Percentiles rank a stretch among this genome's conserved stretches.
Evolutionary conservation across 2,113 vertebrate genomes (phyloP).

Genomic region (Aptenodytes forsteri): DNA sequence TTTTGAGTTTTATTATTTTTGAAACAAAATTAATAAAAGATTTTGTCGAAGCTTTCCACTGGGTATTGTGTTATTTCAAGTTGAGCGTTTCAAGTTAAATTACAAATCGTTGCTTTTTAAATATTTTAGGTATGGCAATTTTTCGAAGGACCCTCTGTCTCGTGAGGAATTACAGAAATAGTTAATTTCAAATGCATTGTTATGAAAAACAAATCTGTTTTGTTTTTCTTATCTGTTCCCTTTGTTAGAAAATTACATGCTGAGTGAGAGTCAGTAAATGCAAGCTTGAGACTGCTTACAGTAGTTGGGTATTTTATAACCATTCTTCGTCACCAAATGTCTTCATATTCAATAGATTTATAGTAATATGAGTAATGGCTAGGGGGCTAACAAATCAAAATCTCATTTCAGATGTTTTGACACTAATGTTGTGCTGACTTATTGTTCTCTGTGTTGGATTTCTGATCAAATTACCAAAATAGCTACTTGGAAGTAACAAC

Average conservation of each 20-base stretch:
- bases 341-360: constrained; percentile 79
- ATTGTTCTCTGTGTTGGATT: constrained; percentile 80
- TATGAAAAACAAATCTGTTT: background rate
- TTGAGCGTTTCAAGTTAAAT: background rate
- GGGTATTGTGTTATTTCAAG: background rate
- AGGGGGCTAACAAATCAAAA: constrained; percentile 88
- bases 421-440: constrained; percentile 81
- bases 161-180: background rate
- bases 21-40: background rate
- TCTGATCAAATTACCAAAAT: constrained; percentile 76
- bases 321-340: constrained; percentile 70
- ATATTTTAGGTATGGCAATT: background rate
- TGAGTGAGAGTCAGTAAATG: constrained; percentile 47
- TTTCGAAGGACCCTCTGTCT: background rate
- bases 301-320: constrained; percentile 71
- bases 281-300: constrained; percentile 52
- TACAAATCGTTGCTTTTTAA: background rate
- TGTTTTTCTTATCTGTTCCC: constrained; percentile 30
- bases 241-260: constrained; percentile 53
- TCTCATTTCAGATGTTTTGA: constrained; percentile 86
- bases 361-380: constrained; percentile 79
- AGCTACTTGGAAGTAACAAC: constrained; percentile 59
- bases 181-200: constrained; percentile 4
- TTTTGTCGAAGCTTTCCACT: background rate
- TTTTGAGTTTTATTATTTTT: background rate